Evolutionary conservation across 2,113 vertebrate species (phyloP).

Genomic region (Arothron firmamentum): DNA sequence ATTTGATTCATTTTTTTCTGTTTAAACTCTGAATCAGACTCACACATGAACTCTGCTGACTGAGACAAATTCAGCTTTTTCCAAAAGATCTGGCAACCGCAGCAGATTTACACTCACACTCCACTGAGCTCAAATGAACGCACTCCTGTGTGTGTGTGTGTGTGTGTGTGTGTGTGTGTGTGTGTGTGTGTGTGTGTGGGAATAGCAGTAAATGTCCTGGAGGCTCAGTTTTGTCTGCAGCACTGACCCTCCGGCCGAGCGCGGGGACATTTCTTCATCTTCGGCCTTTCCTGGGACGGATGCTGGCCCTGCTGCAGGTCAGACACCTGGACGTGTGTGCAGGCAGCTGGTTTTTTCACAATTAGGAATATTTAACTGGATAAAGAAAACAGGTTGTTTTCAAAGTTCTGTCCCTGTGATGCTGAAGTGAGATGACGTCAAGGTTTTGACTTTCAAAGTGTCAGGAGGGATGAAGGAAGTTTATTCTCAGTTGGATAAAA

Average conservation of each 20-base stretch:
- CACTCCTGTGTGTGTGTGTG: conserved; percentile 40
- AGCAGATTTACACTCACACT: conserved; percentile 78
- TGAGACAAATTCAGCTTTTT: conserved; percentile 56
- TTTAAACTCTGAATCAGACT: not conserved
- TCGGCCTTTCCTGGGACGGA: conserved; percentile 61
- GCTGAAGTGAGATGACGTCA: not conserved
- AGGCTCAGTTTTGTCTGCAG: conserved; percentile 46
- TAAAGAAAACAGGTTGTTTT: not conserved
- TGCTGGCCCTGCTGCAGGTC: conserved; percentile 72
- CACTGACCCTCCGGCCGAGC: conserved; percentile 48
- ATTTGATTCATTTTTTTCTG: too few relatives aligned
- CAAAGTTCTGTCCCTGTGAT: conserved; percentile 1
- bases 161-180: conserved; percentile 1
- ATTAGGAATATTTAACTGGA: conserved; percentile 1
- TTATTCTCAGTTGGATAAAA: conserved; percentile 5
- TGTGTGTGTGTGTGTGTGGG: conserved; percentile 3
- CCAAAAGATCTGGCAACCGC: conserved; percentile 73
- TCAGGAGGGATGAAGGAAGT: too few relatives aligned
- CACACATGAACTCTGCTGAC: conserved; percentile 73
- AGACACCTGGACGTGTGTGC: conserved; percentile 54
- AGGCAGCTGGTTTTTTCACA: conserved; percentile 10
- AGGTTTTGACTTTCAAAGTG: not conserved
- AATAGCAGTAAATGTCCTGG: conserved; percentile 65
- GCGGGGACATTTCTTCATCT: conserved; percentile 56
- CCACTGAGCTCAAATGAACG: conserved; percentile 66